Evolutionary conservation across 2,797 vertebrate species (phyloP), one percentile per base, ranked within the genome.

Genomic region (Paedocypris micromegethes): DNA sequence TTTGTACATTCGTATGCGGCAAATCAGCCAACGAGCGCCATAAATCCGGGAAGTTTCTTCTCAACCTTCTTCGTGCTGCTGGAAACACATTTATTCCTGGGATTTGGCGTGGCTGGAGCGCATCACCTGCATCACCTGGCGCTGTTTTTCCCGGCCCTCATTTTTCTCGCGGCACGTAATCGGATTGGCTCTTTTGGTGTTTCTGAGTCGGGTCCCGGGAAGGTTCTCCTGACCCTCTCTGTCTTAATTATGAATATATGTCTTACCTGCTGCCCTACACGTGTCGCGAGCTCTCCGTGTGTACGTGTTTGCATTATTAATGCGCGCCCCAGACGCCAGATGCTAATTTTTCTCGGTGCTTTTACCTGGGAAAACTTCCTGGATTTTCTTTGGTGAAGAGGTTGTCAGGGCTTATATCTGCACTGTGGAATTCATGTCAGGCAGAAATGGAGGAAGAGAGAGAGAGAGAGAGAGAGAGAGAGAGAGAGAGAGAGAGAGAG

Each of bases 271-370:
- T 64, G 68, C 63, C 60, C 50, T 64, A 23, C 37, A 37, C 4
- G 84, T 85, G 85, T 86, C 84, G 81, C 77, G 73, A 77, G 81
- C 80, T 84, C 42, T 64, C 23, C 41, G 68, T 46, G 45, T 3
- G 44, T 50, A 43, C 63, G 55, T 46, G 60, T 87, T 90, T 94
- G 89, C 88, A 92, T 94, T 97, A 95, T 95, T 96, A 95, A 96
- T 96, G 90, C 87, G 90, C 82, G 78, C 82, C 89, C 91, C 88
- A 86, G 90, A 91, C 89, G 93, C 93, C 94, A 88, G 94, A 93
- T 89, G 90, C 89, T 91, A 93, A 92, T 90, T 91, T 91, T 92
- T 23, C 90, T 94, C 91, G 87, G 87, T 90, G 91, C 89, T 91
- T 93, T 91, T 88, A 86, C 86, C 87, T 88, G 1, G 23, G 86